A percentile compares a stretch with the other conserved stretches of the same genome.
Conservation (phyloP, 2,113 vertebrate genomes). For the Gyps fulvus region DNA sequence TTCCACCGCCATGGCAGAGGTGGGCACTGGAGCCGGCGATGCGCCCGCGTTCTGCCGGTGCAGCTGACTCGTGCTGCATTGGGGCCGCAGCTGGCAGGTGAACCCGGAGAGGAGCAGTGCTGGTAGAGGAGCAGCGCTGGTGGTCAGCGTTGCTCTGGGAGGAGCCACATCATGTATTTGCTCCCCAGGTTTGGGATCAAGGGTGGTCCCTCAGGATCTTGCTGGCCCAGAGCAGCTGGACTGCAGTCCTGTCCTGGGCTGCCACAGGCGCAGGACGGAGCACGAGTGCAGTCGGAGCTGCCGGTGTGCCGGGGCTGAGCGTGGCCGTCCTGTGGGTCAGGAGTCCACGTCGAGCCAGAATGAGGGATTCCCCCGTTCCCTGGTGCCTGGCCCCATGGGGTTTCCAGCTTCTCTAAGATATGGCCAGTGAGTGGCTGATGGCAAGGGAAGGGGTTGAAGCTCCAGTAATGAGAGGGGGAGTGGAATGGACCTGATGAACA, state of each 20-base stretch:
- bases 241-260: neutral
- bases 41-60: rapidly evolving
- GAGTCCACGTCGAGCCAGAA: neutral
- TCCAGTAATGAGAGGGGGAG: neutral
- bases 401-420: neutral
- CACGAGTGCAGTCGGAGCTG: neutral
- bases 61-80: rapidly evolving
- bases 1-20: rapidly evolving
- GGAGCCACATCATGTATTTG: rapidly evolving
- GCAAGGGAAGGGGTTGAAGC: neutral
- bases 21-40: rapidly evolving
- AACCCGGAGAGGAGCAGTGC: neutral
- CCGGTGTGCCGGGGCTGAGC: neutral
- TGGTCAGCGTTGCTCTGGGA: neutral
- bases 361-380: neutral
- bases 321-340: neutral
- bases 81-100: neutral
- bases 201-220: neutral
- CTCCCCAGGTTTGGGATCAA: neutral
- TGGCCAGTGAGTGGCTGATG: neutral
- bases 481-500: neutral
- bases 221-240: neutral
- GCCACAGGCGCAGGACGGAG: neutral
- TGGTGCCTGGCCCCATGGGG: neutral
- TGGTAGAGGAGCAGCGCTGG: neutral